phyloP scores from a whole-genome alignment of 2,888 invertebrate species.

The Hetaerina titia region DNA sequence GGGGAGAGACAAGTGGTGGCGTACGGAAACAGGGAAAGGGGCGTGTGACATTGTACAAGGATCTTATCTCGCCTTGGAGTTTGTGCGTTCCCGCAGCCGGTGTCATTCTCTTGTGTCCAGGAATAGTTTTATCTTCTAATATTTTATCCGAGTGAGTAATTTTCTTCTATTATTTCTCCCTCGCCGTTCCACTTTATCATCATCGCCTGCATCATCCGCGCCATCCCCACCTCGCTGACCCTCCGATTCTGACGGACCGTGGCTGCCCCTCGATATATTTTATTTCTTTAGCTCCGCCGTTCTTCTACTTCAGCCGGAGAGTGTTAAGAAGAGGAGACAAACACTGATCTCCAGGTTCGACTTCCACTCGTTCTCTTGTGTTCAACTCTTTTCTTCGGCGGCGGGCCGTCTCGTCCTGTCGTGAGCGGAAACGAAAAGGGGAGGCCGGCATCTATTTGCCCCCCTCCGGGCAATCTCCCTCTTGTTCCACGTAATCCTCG shows the following conservation, averaged over 20 bases:
- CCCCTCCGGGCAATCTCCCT: too few relatives aligned
- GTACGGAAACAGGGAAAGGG: background rate
- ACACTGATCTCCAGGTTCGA: background rate
- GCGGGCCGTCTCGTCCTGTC: background rate
- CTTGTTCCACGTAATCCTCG: too few relatives aligned
- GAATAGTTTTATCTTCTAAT: background rate
- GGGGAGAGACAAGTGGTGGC: background rate
- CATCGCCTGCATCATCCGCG: background rate
- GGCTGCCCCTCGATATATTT: background rate
- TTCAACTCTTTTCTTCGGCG: background rate
- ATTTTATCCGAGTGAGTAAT: background rate
- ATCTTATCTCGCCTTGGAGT: background rate
- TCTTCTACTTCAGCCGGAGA: background rate
- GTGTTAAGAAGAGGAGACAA: background rate
- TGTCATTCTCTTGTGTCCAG: background rate
- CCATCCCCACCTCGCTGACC: background rate
- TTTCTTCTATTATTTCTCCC: background rate
- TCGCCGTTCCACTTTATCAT: background rate
- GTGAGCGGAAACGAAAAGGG: too few relatives aligned
- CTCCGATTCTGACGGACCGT: constrained; percentile 37
- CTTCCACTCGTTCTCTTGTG: background rate
- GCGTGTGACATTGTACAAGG: background rate
- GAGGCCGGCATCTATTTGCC: too few relatives aligned
- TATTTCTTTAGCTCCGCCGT: background rate
- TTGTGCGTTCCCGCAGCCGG: background rate